Evolutionary conservation across 2,797 vertebrate species (phyloP), one percentile per base, ranked within the genome.

Genomic region (Micropoecilia bifurca): DNA sequence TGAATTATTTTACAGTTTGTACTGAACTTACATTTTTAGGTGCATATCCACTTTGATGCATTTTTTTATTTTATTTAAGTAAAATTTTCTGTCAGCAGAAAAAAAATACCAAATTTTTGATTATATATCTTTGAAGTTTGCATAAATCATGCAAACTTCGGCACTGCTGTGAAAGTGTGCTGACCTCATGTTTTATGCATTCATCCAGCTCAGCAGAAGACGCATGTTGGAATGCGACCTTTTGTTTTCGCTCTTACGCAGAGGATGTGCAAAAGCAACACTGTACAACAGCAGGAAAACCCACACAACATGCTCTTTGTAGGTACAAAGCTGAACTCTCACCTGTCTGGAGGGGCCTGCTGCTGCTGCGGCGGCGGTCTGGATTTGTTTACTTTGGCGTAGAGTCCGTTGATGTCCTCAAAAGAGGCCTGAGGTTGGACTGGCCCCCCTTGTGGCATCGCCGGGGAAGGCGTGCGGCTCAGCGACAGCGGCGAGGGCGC

Each of bases 331-430:
- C 10, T 14, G 6, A 25, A 61, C 8, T 25, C 85, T 87, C 68
- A 93, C 92, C 89, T 84, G 83, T 91, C 92, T 82, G 96, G 96
- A 94, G 95, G 87, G 0, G 80, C 95, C 80, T 81, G 89, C 80
- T 71, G 93, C 80, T 88, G 93, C 47, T 20, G 18, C 18, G 1
- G 46, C 25, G 96, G 96, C 16, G 95, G 93, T 75, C 96, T 96
- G 47, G 81, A 53, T 92, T 98, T 99, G 96, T 97, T 99, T 93
- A 99, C 96, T 91, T 98, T 98, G 83, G 98, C 97, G 83, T 99
- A 99, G 20, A 99, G 94, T 53, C 96, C 96, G 47, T 99, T 94
- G 68, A 97, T 93, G 13, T 97, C 97, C 79, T 97, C 96, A 1
- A 94, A 85, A 33, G 95, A 80, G 2, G 90, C 85, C 73, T 95